Evolutionary conservation across 2,113 vertebrate genomes (phyloP).

Genomic region (Ceyx margarethae): DNA sequence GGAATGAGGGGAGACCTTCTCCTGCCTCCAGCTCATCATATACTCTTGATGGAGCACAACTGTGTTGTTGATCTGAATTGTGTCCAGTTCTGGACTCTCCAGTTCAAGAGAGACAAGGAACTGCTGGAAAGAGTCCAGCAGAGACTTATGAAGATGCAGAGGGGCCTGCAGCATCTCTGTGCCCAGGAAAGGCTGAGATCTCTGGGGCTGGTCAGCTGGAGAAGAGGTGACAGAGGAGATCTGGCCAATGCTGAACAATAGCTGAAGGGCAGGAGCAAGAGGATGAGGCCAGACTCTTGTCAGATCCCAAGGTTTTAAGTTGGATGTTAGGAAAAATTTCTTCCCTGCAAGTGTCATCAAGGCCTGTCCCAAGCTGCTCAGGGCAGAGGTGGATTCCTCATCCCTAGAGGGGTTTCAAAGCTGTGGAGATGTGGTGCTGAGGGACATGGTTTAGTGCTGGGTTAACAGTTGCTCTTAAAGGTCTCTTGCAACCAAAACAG

Average conservation of each 20-base stretch:
- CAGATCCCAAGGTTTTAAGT: too few species aligned
- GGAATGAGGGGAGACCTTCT: not conserved
- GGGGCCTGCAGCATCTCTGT: not conserved
- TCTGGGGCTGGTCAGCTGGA: not conserved
- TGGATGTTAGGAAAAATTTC: too few species aligned
- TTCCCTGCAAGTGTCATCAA: too few species aligned
- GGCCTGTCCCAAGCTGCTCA: not conserved
- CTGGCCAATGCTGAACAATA: not conserved
- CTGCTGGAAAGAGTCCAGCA: not conserved
- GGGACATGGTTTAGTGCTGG: not conserved
- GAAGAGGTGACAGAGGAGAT: not conserved
- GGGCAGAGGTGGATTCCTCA: too few species aligned
- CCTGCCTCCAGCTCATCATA: not conserved
- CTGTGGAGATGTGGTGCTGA: not conserved
- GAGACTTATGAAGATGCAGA: not conserved
- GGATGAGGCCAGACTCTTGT: not conserved
- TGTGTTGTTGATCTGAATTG: not conserved
- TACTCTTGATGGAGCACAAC: not conserved
- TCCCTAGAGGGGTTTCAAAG: not conserved
- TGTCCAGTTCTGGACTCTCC: not conserved
- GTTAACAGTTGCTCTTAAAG: not conserved
- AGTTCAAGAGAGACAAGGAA: not conserved
- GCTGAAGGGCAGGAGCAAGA: not conserved
- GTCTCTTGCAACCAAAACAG: not conserved
- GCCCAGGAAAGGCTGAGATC: not conserved